Base-by-base conservation (phyloP, 2,797 vertebrate species). In the Hylomyscus alleni region DNA sequence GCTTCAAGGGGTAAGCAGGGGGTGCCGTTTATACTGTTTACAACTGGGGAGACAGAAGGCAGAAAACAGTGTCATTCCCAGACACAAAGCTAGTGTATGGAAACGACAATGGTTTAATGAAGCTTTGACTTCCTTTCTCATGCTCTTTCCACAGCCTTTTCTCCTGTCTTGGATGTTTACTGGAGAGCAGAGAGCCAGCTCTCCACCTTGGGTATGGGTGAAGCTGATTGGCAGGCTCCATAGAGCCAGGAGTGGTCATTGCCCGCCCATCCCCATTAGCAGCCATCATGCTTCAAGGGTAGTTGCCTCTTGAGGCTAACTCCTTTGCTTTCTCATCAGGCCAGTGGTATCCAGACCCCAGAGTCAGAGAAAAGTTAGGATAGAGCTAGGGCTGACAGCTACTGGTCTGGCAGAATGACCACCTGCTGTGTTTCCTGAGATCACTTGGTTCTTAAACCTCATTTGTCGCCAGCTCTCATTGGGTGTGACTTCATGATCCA, bases 401-500 rank as follows among this genome's bases (percentile, higher is more conserved):
- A 37, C 11, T 0, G 5, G 2, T 4, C 40, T 19, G 26, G 62
- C 69, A 58, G 75, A 92, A 77, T 69, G 91, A 44, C 22, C 73
- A 62, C 95, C 95, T 10, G 73, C 60, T 24, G 75, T 86, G 34
- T 87, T 94, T 65, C 83, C 95, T 17, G 84, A 97, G 12, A 93
- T 90, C 97, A 97, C 94, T 22, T 90, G 54, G 81, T 31, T 94
- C 83, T 29, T 73, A 65, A 98, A 94, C 13, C 6, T 90, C n/a
- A 52, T 81, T 94, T 97, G 24, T 0, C 81, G 93, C 99, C 99
- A 99, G 0, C 3, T 37, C 29, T 92, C 87, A 47, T 10, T 0
- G 3, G 0, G 58, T 1, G 69, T 91, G 34, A 97, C 96, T 87
- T 89, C 97, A 0, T 92, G 98, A 93, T 98, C 97, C 91, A 98